A percentile compares a stretch with the other conserved stretches of the same genome.
Evolutionary conservation across 2,113 vertebrate species (phyloP).

Genomic region (Neodon shergylaensis): DNA sequence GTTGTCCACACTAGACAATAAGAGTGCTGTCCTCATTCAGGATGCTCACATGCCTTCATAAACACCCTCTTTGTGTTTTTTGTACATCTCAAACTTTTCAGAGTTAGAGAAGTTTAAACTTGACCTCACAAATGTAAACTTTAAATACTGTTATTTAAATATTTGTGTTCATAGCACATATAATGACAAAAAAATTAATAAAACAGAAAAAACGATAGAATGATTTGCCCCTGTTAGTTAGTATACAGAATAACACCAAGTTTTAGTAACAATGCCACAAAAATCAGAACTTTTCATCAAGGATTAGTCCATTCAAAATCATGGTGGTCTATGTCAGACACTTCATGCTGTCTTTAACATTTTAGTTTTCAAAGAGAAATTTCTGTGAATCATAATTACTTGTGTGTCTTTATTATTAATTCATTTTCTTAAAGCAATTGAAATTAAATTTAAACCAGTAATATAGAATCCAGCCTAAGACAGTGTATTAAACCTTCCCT

Average conservation of each 20-base stretch:
- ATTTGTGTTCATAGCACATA: background rate
- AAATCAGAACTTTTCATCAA: background rate
- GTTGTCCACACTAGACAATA: background rate
- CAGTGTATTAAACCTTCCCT: accelerated
- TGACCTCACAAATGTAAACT: background rate
- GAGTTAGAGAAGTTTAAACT: too few relatives aligned
- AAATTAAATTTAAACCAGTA: background rate
- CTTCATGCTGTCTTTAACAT: background rate
- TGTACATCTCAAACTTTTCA: too few relatives aligned
- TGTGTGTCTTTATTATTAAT: background rate
- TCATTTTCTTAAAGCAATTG: background rate
- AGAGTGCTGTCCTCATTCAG: too few relatives aligned
- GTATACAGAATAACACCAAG: background rate
- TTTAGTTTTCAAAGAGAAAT: background rate
- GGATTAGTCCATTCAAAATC: background rate
- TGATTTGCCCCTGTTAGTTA: background rate
- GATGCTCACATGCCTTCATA: background rate
- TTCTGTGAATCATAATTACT: background rate
- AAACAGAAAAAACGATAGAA: background rate
- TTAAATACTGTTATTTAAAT: background rate
- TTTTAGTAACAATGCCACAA: background rate
- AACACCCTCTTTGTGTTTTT: background rate
- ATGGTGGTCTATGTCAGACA: background rate
- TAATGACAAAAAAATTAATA: background rate
- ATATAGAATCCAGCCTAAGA: background rate